phyloP scores from a whole-genome alignment of 2,888 invertebrate species.

The Zelleria hepariella region DNA sequence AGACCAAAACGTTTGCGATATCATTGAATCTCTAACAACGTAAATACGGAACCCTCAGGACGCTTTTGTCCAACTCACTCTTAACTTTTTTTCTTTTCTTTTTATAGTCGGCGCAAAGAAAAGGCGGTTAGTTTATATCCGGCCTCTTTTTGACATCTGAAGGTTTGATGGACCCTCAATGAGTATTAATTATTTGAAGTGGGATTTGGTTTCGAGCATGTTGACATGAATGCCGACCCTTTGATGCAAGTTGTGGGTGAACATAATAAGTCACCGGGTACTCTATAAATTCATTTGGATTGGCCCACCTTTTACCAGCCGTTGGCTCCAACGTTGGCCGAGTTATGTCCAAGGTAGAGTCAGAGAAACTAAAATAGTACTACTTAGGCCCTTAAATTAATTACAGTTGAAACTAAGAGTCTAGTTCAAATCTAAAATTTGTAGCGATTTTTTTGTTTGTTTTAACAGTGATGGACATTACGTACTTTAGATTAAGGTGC shows the following conservation, averaged over 20 bases:
- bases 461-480: too few species aligned
- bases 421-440: too few species aligned
- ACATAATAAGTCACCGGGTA: background rate
- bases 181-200: constrained; percentile 68
- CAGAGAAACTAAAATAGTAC: too few species aligned
- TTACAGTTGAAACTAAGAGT: too few species aligned
- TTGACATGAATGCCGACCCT: constrained; percentile 27
- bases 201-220: constrained; percentile 46
- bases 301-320: background rate
- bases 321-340: too few species aligned
- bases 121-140: constrained; percentile 73
- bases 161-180: constrained; percentile 60
- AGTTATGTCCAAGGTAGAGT: too few species aligned
- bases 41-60: background rate
- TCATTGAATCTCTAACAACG: background rate
- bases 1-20: too few species aligned
- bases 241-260: constrained; percentile 25
- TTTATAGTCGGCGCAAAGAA: constrained; percentile 61
- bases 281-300: background rate
- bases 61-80: background rate
- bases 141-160: constrained; percentile 55
- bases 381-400: too few species aligned
- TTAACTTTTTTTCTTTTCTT: constrained; percentile 46
- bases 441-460: too few species aligned
- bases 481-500: too few species aligned